Conservation (phyloP, 2,113 vertebrate species). For the Lycaon pictus region DNA sequence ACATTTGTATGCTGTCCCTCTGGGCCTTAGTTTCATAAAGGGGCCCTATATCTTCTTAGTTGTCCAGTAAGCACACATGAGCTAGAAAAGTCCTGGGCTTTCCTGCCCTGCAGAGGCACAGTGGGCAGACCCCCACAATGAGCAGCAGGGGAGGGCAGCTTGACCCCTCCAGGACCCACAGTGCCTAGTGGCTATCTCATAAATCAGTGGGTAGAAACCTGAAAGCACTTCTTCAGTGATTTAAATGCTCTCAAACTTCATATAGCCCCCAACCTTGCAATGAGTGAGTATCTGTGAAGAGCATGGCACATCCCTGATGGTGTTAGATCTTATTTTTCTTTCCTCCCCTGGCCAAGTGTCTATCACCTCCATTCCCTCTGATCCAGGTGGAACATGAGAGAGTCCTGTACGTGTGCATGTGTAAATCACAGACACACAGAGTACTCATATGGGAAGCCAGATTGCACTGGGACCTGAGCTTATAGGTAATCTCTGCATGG, state of each 20-base stretch:
- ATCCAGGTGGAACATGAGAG: not conserved
- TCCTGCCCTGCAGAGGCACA: not conserved
- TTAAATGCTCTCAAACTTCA: not conserved
- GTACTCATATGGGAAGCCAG: not conserved
- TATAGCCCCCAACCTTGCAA: not conserved
- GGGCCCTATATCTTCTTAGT: not conserved
- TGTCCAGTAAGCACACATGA: not conserved
- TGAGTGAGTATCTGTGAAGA: not conserved
- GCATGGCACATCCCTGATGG: accelerated
- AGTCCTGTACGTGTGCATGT: accelerated
- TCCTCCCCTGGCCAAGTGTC: not conserved
- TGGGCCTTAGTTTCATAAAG: not conserved
- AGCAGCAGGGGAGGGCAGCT: not conserved
- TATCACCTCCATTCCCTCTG: not conserved
- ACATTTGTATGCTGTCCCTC: not conserved
- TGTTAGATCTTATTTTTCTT: not conserved
- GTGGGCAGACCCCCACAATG: too few relatives aligned
- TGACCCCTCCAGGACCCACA: accelerated
- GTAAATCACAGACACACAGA: not conserved
- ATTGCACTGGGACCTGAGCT: not conserved
- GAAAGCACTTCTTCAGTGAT: not conserved
- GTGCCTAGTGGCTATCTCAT: too few relatives aligned
- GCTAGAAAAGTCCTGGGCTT: not conserved
- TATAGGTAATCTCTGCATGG: accelerated
- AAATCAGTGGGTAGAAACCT: not conserved